Percentiles rank a stretch among this genome's conserved stretches.
Evolutionary conservation across 1,140 invertebrate species (phyloP).

Genomic region (Pseudobourletiella spinata): DNA sequence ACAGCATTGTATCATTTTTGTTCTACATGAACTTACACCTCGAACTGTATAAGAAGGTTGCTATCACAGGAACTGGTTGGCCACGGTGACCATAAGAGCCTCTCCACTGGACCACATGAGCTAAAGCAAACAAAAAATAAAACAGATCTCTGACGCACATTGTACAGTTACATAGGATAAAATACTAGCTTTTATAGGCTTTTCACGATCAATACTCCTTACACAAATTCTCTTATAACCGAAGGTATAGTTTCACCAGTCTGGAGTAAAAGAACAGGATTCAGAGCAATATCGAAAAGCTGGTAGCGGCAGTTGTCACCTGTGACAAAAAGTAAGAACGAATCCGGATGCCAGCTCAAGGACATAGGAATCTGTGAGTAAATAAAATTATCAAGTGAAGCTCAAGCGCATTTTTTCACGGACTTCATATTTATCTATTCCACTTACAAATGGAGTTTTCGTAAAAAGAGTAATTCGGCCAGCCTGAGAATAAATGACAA

Average conservation of each 20-base stretch:
- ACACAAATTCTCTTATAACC: constrained; percentile 23
- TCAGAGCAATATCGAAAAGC: constrained; percentile 32
- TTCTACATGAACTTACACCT: constrained; percentile 8
- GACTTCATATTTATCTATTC: constrained; percentile 1
- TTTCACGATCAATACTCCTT: too few relatives aligned
- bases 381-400: constrained; percentile 4
- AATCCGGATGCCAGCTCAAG: constrained; percentile 29
- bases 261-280: constrained; percentile 20
- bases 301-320: constrained; percentile 29
- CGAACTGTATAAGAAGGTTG: constrained; percentile 24
- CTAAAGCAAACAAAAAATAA: neutral
- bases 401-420: neutral
- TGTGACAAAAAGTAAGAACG: constrained; percentile 17
- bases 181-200: too few relatives aligned
- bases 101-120: constrained; percentile 10
- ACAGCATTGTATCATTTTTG: neutral
- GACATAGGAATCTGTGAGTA: constrained; percentile 22
- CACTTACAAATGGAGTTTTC: constrained; percentile 30
- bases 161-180: too few relatives aligned
- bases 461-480: constrained; percentile 31
- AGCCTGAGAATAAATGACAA: constrained; percentile 27
- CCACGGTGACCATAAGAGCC: constrained; percentile 14
- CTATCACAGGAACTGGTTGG: constrained; percentile 9
- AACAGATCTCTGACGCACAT: too few relatives aligned
- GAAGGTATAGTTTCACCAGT: constrained; percentile 12